Evolutionary conservation across 92 coral and sea anemone species (phyloP), one percentile per base, ranked within the genome.

Genomic region (Umimayanthus chanpuru): DNA sequence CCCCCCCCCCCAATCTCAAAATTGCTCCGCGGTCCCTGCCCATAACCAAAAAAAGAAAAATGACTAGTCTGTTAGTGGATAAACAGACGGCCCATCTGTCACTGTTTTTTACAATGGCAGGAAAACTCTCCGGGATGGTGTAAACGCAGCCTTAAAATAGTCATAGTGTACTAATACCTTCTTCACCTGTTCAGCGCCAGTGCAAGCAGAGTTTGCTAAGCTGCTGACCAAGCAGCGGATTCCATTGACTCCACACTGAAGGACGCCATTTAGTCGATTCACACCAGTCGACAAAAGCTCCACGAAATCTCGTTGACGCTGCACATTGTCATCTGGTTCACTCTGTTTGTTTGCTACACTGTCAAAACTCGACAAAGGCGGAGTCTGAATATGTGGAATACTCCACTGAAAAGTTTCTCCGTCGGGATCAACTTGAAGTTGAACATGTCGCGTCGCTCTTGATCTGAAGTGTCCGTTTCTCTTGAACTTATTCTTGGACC

Each of bases 131-230:
- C 50, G 10, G 11, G 7, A 47, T 5, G 10, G 9, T 47, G 50
- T 47, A 47, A 47, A 7, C 50, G 50, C 9, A 0, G 10, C 50
- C 50, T 41, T 32, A n/a, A n/a, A n/a, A n/a, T n/a, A n/a, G 43
- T 40, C 2, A 40, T 4, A 41, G 44, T 41, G 44, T 1, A 32
- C 36, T 9, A 3, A 5, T 83, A 72, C 87, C 87, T 83, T 70
- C 77, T 83, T 71, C 40, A 83, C 77, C 12, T 83, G 87, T 29
- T 43, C 64, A 32, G 87, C 87, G 1, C 87, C 87, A 50, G 32
- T 83, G 38, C 41, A 70, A 28, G 74, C 87, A 83, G 79, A 83
- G 28, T 18, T 43, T 18, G 77, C 87, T 78, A 83, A 32, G 47
- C 67, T 71, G 18, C 40, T 70, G 67, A 83, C 50, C 23, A 83